Conservation (phyloP, 2,113 vertebrate genomes). For the Nipponia nippon region DNA sequence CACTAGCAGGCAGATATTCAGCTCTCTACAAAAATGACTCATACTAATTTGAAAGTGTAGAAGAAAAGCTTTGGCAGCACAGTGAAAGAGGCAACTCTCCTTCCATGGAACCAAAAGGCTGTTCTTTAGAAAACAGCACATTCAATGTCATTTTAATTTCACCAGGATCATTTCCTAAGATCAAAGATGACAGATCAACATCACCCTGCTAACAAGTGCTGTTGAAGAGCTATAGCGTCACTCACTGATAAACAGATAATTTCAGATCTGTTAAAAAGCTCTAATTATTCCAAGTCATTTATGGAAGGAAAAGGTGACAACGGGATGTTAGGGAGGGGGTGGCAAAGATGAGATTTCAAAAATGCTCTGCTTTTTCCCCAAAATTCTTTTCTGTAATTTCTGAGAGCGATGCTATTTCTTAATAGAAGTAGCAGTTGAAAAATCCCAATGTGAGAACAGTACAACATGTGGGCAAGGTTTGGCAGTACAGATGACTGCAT, state of each 20-base stretch:
- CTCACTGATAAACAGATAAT: neutral
- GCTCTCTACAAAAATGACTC: neutral
- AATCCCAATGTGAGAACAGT: neutral
- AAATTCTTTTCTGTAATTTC: neutral
- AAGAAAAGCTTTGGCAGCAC: constrained; percentile 14
- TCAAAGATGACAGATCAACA: neutral
- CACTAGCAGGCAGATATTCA: neutral
- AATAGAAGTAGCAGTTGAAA: neutral
- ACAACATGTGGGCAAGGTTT: neutral
- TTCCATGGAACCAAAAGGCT: neutral
- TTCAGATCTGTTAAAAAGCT: neutral
- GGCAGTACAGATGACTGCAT: neutral
- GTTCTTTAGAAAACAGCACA: neutral
- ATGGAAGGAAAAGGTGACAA: neutral
- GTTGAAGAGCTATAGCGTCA: neutral
- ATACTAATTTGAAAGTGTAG: neutral
- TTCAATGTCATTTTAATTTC: neutral
- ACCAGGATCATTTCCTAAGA: neutral
- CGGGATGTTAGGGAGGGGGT: accelerated
- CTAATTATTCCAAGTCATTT: neutral
- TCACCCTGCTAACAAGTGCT: neutral
- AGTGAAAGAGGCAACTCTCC: neutral
- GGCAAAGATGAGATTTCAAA: neutral
- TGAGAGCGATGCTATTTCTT: neutral
- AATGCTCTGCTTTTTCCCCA: neutral